Evolutionary conservation across 2,888 invertebrate genomes (phyloP).

Genomic region (Hololepta plana): DNA sequence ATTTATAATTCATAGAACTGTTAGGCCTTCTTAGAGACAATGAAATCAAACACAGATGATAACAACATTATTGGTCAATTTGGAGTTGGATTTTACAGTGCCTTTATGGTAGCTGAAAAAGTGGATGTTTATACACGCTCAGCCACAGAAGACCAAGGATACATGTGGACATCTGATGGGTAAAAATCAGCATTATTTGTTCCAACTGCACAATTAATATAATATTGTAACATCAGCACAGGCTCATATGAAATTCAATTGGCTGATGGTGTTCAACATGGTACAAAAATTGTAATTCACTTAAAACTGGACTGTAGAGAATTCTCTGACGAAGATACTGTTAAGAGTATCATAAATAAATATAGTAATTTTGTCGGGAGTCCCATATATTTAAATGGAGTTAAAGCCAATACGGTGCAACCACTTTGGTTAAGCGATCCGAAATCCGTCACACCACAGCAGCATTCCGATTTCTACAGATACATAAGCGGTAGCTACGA

Average conservation of each 20-base stretch:
- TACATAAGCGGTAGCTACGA: slow-evolving; percentile 77
- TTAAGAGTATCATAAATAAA: slow-evolving; percentile 77
- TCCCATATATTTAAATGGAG: slow-evolving; percentile 80
- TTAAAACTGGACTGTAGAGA: slow-evolving; percentile 77
- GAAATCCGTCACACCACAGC: slow-evolving; percentile 65
- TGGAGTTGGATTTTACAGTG: slow-evolving; percentile 96
- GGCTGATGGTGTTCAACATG: slow-evolving; percentile 66
- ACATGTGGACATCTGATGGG: slow-evolving; percentile 87
- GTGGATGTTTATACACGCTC: slow-evolving; percentile 83
- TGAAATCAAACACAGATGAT: slow-evolving; percentile 45
- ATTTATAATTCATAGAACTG: slow-evolving; percentile 8
- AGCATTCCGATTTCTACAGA: slow-evolving; percentile 86
- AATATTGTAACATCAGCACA: slow-evolving; percentile 31
- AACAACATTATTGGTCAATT: slow-evolving; percentile 89
- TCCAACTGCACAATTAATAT: neutral
- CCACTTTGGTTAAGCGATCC: slow-evolving; percentile 89
- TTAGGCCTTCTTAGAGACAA: slow-evolving; percentile 68
- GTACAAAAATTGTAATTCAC: slow-evolving; percentile 86
- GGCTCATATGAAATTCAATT: slow-evolving; percentile 80
- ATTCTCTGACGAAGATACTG: slow-evolving; percentile 70
- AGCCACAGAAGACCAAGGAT: slow-evolving; percentile 47
- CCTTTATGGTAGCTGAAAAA: slow-evolving; percentile 92
- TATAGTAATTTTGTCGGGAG: slow-evolving; percentile 96
- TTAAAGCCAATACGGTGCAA: slow-evolving; percentile 73
- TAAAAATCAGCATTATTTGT: slow-evolving; percentile 19